Evolutionary conservation across 1,140 invertebrate species (phyloP).

Genomic region (Tetragnatha versicolor): DNA sequence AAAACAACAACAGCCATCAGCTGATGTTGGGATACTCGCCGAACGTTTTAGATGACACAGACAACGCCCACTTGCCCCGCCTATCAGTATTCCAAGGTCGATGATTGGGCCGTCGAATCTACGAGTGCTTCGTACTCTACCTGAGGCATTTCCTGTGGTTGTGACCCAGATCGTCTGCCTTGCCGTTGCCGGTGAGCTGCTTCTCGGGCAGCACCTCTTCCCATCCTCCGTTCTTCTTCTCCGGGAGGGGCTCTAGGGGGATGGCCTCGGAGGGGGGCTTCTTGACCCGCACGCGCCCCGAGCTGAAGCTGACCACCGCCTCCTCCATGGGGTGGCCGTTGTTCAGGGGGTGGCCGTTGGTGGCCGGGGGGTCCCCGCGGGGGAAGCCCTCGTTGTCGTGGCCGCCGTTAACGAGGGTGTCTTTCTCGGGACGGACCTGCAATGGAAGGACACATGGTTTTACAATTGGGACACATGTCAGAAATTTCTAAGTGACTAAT

Average conservation of each 20-base stretch:
- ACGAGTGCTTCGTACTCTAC: too few species aligned
- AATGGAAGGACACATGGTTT: neutral
- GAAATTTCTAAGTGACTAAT: too few species aligned
- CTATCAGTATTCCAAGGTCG: too few species aligned
- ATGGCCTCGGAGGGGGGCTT: slow-evolving; percentile 23
- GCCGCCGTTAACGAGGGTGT: slow-evolving; percentile 16
- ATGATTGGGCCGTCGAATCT: too few species aligned
- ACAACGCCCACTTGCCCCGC: too few species aligned
- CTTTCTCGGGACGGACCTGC: slow-evolving; percentile 41
- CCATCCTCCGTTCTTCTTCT: neutral
- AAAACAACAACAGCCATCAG: too few species aligned
- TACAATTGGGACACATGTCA: too few species aligned
- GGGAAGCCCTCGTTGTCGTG: slow-evolving; percentile 43
- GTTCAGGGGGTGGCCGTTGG: neutral
- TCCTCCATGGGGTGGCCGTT: slow-evolving; percentile 21
- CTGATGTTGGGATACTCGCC: too few species aligned
- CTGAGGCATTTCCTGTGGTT: slow-evolving; percentile 48
- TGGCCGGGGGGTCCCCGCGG: slow-evolving; percentile 11
- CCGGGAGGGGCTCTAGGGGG: slow-evolving; percentile 13
- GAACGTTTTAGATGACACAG: too few species aligned
- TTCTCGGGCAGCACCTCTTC: slow-evolving; percentile 25
- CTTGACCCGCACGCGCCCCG: slow-evolving; percentile 23
- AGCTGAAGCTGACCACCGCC: slow-evolving; percentile 32
- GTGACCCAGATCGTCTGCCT: slow-evolving; percentile 9
- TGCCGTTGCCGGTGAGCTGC: slow-evolving; percentile 18